Percentiles rank a stretch among this genome's conserved stretches.
These are phyloP conservation scores for Crambe crambe DNA, from an alignment of 37 sponge, comb jelly and placozoan genomes.

Conservation along the genomic window DNA sequence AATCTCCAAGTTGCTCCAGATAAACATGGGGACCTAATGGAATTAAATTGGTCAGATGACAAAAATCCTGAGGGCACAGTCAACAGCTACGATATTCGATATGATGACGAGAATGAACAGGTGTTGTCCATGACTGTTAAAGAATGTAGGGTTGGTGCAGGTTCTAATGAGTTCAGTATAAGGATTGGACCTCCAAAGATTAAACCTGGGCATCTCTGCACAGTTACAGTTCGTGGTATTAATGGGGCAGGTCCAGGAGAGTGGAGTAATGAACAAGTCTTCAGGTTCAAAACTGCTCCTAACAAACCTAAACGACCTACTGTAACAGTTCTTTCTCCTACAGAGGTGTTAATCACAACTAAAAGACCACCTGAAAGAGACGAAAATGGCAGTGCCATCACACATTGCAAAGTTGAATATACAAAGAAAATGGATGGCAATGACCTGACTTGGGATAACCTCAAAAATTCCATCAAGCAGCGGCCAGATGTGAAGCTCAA, in stretches of 20 bases:
- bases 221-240: background rate
- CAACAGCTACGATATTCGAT: background rate
- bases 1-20: background rate
- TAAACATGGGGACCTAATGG: background rate
- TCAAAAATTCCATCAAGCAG: background rate
- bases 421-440: background rate
- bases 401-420: background rate
- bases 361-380: background rate
- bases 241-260: background rate
- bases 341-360: background rate
- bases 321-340: background rate
- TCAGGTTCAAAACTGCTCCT: background rate
- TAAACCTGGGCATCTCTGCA: background rate
- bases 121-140: no score
- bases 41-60: background rate
- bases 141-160: background rate
- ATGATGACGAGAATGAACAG: background rate
- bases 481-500: background rate
- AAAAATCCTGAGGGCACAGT: background rate
- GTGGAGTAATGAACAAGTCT: background rate
- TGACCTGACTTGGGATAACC: background rate
- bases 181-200: background rate
- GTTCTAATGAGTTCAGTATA: background rate
- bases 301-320: background rate
- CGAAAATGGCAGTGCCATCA: slow-evolving; percentile 1